Evolutionary conservation across 1,140 invertebrate genomes (phyloP).

Genomic region (Diabrotica undecimpunctata): DNA sequence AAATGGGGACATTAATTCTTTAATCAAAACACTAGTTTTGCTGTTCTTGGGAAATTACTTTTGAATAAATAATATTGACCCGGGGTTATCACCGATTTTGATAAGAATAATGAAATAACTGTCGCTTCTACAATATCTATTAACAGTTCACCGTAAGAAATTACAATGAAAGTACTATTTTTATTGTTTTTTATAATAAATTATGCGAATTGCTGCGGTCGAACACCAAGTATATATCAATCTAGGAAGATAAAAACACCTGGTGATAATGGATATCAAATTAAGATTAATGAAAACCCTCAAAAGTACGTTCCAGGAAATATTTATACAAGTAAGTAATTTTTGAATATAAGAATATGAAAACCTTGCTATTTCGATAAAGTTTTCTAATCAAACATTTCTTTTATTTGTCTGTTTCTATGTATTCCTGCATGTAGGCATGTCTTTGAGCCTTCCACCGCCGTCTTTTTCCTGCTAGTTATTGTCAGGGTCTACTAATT

Average conservation of each 20-base stretch:
- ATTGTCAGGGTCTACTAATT: no score
- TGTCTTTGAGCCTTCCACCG: background rate
- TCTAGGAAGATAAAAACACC: slow-evolving; percentile 49
- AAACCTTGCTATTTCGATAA: slow-evolving; percentile 7
- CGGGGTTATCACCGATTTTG: background rate
- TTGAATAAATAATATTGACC: background rate
- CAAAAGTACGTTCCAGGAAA: slow-evolving; percentile 75
- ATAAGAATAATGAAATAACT: background rate
- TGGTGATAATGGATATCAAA: slow-evolving; percentile 79
- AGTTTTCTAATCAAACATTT: background rate
- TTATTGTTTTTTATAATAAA: slow-evolving; percentile 1
- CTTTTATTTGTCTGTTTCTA: background rate
- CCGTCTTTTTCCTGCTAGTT: background rate
- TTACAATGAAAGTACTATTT: background rate
- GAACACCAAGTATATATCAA: slow-evolving; percentile 40
- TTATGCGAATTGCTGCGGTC: slow-evolving; percentile 29
- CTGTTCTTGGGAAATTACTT: no score
- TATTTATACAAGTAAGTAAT: slow-evolving; percentile 67
- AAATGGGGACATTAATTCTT: no score
- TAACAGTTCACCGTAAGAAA: background rate
- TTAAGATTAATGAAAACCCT: slow-evolving; percentile 70
- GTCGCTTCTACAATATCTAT: background rate
- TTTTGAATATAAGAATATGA: background rate
- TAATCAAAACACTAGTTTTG: no score
- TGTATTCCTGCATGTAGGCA: background rate